Evolutionary conservation across 2,888 invertebrate species (phyloP), one percentile per base, ranked within the genome.

Genomic region (Oeneis ivallda): DNA sequence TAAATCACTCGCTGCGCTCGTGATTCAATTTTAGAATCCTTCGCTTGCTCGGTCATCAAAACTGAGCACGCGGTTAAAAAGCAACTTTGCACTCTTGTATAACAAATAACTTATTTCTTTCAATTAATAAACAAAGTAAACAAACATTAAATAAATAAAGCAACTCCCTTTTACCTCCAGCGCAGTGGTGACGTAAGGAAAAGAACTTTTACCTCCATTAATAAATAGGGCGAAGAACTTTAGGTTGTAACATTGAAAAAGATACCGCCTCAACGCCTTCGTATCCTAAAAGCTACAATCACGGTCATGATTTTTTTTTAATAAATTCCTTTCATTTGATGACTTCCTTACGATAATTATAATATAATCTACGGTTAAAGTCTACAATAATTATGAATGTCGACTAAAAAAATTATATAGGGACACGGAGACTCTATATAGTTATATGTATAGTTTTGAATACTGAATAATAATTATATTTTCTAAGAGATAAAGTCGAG

Each of bases 401-500:
- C 61, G 67, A 67, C 71, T 71, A 64, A 65, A 43, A 62, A 65
- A 53, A 69, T 72, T 71, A 71, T 65, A 6, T 6, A 26, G 19
- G 39, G 32, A 59, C 71, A 37, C 9, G 7, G 7, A 37, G 37
- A 37, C 8, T 8, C 37, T 37, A 9, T 37, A 37, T 37, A 37
- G 7, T 7, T 37, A 37, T 26, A 26, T 71, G 39, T 34, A 59
- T 71, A 67, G 62, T 70, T 54, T 70, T 73, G 66, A 64, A 71
- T 70, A 73, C 70, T 56, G 60, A 75, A 78, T 72, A 75, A 78
- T 72, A 26, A 26, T 26, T 76, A 76, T 79, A 78, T 60, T 72
- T 69, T 64, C 73, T 79, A 77, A 66, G 60, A 74, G 70, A 77
- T 76, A 73, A 74, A 74, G 72, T 76, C 62, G 61, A 72, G 65